Base-by-base conservation (phyloP, 1,140 invertebrate species). In the Sarcophaga bullata region DNA sequence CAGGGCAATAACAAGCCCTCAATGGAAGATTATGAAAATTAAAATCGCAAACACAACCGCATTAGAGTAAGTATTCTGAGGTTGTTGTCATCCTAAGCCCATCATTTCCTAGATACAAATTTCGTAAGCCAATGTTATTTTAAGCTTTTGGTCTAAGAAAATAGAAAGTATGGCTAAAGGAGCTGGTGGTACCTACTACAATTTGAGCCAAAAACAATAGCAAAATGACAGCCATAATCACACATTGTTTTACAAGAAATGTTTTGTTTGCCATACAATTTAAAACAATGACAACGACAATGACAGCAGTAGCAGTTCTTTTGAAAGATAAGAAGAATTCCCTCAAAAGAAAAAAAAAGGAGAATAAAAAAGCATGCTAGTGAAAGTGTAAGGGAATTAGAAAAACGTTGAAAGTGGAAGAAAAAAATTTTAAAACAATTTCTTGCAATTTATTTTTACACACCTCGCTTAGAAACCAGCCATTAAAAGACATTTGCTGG, bases 161-260 rank as follows among this genome's bases (percentile, higher is more conserved):
- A 37, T 37, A 2, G 25, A 37, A 37, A 37, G 25, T 37, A 37
- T 2, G 1, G 25, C 25, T 37, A 37, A 37, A 37, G 4, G 25
- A 37, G 25, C 1, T 37, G 25, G 25, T n/a, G 25, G 1, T 37
- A 37, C 4, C 1, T 37, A 37, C 25, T 37, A 37, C 25, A 37
- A 37, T 37, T 25, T 6, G 3, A 75, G 15, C 15, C 8, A 46
- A 75, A 37, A 13, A 47, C 47, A 47, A 47, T 13, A 10, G 37
- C 13, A 46, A n/a, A 75, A 75, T 75, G 73, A 75, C 73, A 75
- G 48, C 37, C 37, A 75, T 75, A 75, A 75, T 75, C 73, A 47
- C 19, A 17, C 25, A 47, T 48, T 48, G 9, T 75, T 47, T 47
- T n/a, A 75, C 13, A 48, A 75, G 4, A 48, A 75, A 75, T 75